phyloP scores from a whole-genome alignment of 2,888 invertebrate species.

The Atethmia centrago region DNA sequence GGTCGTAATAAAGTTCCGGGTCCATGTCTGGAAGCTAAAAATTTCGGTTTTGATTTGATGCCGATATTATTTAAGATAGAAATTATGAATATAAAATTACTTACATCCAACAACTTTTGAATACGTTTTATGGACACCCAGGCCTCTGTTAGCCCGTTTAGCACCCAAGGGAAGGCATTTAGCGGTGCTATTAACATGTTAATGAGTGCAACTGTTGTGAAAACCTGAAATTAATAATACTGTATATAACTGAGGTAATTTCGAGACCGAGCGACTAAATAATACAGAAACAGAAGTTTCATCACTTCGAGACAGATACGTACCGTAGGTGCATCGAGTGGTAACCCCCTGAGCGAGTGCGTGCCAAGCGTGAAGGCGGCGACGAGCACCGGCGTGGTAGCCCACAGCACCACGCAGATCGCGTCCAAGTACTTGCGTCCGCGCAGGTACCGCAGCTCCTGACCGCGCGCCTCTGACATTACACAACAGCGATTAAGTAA shows the following conservation, averaged over 20 bases:
- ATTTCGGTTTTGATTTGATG: slow-evolving; percentile 7
- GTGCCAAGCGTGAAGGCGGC: slow-evolving; percentile 95
- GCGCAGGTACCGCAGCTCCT: slow-evolving; percentile 94
- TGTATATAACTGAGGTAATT: not conserved
- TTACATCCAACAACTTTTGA: slow-evolving; percentile 94
- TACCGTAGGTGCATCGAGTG: slow-evolving; percentile 96
- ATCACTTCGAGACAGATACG: slow-evolving; percentile 37
- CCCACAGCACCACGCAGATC: slow-evolving; percentile 99
- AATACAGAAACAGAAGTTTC: slow-evolving; percentile 5
- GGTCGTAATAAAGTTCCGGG: slow-evolving; percentile 91
- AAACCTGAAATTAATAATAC: slow-evolving; percentile 88
- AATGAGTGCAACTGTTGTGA: slow-evolving; percentile 98
- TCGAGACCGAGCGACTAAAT: not conserved
- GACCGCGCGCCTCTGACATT: slow-evolving; percentile 91
- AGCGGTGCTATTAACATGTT: slow-evolving; percentile 98
- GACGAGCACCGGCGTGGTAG: slow-evolving; percentile 98
- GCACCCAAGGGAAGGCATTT: slow-evolving; percentile 99
- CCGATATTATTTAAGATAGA: not conserved
- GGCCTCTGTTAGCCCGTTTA: slow-evolving; percentile 98
- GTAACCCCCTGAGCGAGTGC: slow-evolving; percentile 94
- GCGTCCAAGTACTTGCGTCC: slow-evolving; percentile 99
- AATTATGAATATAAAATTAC: slow-evolving; percentile 65
- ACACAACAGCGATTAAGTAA: not conserved
- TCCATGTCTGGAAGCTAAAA: slow-evolving; percentile 92
- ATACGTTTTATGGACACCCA: slow-evolving; percentile 98